Base-by-base conservation (phyloP, 2,113 vertebrate genomes). In the Theristicus caerulescens region DNA sequence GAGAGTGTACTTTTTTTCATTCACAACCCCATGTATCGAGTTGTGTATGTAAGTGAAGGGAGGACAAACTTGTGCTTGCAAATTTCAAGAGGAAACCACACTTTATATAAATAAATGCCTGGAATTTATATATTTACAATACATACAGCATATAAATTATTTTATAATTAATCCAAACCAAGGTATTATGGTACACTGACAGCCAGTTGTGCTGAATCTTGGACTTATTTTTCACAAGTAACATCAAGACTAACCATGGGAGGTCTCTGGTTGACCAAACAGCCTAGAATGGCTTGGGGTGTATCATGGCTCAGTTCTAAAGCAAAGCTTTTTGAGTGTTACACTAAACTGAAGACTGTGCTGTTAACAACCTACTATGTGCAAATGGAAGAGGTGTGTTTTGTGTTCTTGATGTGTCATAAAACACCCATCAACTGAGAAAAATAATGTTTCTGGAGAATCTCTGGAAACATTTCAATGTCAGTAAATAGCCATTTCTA, bases 51-150 rank as follows among this genome's bases (percentile, higher is more conserved):
- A 88, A 92, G 31, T 44, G 31, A 93, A 47, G 18, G 58, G 19
- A 93, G 22, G 38, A 90, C 34, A 72, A 88, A 90, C n/a, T 19
- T 70, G 31, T 52, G 31, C 51, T 91, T 80, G 58, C 81, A 89
- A 42, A 95, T 55, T 51, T 52, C 40, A 82, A 93, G 54, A 90
- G 52, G 67, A 95, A 49, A 8, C 14, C 44, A 74, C 11, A 51
- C n/a, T 95, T 97, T 46, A 86, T 97, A 98, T 98, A 98, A 98
- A 98, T 98, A 98, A 97, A 96, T 95, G 97, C 95, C 96, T 65
- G 69, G 79, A 94, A 92, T 97, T 85, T 51, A 78, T 96, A 81
- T 96, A 98, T 98, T 97, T 98, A 98, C 96, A 98, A 77, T 92
- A 97, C 96, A 80, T 97, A 98, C 92, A 98, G 47, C 34, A 97